Evolutionary conservation across 2,888 invertebrate species (phyloP).

Genomic region (Beris chalybata): DNA sequence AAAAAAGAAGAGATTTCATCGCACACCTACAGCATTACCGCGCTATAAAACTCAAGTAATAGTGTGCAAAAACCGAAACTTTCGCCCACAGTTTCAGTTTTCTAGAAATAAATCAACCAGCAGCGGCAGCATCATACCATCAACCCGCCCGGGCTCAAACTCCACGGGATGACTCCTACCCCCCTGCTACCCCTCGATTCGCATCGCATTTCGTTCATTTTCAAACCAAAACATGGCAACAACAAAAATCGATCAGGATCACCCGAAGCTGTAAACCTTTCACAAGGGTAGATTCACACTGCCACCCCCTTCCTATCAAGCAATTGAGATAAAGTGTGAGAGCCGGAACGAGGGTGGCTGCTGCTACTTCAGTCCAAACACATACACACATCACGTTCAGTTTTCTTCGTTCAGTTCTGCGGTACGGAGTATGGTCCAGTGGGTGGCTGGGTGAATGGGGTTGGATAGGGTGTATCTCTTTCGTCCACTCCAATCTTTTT

Average conservation of each 20-base stretch:
- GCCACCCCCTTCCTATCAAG: not conserved
- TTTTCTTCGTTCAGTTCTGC: constrained; percentile 15
- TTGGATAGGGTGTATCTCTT: no score
- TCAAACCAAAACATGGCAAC: constrained; percentile 24
- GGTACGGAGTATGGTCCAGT: constrained; percentile 9
- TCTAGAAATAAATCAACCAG: constrained; percentile 23
- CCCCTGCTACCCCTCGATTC: not conserved
- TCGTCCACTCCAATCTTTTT: not conserved
- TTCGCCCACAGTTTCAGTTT: not conserved
- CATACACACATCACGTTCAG: constrained; percentile 2
- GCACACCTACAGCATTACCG: constrained; percentile 22
- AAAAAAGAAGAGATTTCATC: not conserved
- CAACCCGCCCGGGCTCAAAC: constrained; percentile 7
- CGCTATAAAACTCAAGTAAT: constrained; percentile 20
- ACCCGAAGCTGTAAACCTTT: constrained; percentile 23
- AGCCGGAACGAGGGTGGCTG: no score
- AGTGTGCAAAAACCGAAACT: constrained; percentile 27
- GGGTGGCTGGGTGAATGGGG: not conserved
- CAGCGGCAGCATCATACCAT: constrained; percentile 12
- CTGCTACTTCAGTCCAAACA: no score
- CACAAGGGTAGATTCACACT: not conserved
- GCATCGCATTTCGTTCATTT: not conserved
- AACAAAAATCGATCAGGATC: constrained; percentile 37
- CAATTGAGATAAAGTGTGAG: no score
- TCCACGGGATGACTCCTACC: not conserved